phyloP scores from a whole-genome alignment of 2,888 invertebrate genomes.

The Chloroclystis v-ata region DNA sequence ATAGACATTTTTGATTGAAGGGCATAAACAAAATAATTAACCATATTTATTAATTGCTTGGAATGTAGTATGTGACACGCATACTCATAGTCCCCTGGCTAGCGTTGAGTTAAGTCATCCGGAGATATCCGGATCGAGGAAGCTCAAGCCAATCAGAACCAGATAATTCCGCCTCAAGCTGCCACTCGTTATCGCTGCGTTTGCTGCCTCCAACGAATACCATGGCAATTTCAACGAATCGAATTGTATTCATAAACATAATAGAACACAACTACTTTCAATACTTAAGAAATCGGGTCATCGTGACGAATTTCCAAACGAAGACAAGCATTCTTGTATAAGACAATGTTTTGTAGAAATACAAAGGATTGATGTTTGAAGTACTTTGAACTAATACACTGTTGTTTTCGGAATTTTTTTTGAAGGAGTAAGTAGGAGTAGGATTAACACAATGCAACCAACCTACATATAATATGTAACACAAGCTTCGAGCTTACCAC shows the following conservation, averaged over 20 bases:
- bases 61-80: slow-evolving; percentile 56
- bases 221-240: slow-evolving; percentile 21
- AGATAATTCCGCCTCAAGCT: slow-evolving; percentile 48
- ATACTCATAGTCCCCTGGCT: slow-evolving; percentile 37
- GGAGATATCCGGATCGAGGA: slow-evolving; percentile 57
- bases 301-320: too few species aligned
- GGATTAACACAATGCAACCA: too few species aligned
- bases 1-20: slow-evolving; percentile 15
- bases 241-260: slow-evolving; percentile 10
- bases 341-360: too few species aligned
- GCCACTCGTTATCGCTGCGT: slow-evolving; percentile 39
- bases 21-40: slow-evolving; percentile 34
- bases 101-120: slow-evolving; percentile 39
- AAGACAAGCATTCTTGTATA: too few species aligned
- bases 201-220: slow-evolving; percentile 16
- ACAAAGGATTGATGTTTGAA: too few species aligned
- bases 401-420: too few species aligned
- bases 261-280: neutral
- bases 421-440: too few species aligned
- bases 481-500: too few species aligned
- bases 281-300: too few species aligned
- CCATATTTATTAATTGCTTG: slow-evolving; percentile 53
- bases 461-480: too few species aligned
- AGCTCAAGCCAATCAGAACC: slow-evolving; percentile 49
- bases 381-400: too few species aligned